Conservation (phyloP, 2,113 vertebrate genomes). For the Chaetops frenatus region DNA sequence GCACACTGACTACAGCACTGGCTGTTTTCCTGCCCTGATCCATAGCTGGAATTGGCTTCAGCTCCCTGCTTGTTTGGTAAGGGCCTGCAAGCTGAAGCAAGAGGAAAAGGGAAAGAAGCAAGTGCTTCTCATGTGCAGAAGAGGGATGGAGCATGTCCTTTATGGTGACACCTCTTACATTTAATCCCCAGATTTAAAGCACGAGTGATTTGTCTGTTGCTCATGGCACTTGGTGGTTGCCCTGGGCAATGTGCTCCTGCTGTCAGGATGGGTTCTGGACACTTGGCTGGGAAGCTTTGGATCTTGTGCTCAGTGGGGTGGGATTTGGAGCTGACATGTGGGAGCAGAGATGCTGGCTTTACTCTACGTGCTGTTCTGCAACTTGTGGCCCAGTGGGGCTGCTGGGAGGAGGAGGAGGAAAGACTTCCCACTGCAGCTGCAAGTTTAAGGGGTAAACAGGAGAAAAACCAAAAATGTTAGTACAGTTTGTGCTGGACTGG, state of each 20-base stretch:
- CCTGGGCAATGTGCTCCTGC: not conserved
- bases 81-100: not conserved
- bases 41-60: rapidly evolving
- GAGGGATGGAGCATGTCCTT: not conserved
- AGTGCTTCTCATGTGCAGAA: not conserved
- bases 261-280: not conserved
- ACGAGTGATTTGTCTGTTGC: not conserved
- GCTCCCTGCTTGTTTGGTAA: not conserved
- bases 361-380: constrained; percentile 11
- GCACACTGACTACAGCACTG: not conserved
- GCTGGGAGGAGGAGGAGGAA: not conserved
- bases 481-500: constrained; percentile 7
- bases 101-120: not conserved
- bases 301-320: not conserved
- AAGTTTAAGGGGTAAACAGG: constrained; percentile 35
- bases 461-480: not conserved
- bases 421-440: constrained; percentile 46
- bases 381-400: not conserved
- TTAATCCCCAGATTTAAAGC: not conserved
- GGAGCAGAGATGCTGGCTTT: not conserved
- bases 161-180: not conserved
- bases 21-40: not conserved
- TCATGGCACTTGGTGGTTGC: not conserved
- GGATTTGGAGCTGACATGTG: not conserved
- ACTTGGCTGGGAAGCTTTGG: not conserved